Base-by-base conservation (phyloP, 37 sponge, comb jelly and placozoan species). In the Petrosia ficiformis region DNA sequence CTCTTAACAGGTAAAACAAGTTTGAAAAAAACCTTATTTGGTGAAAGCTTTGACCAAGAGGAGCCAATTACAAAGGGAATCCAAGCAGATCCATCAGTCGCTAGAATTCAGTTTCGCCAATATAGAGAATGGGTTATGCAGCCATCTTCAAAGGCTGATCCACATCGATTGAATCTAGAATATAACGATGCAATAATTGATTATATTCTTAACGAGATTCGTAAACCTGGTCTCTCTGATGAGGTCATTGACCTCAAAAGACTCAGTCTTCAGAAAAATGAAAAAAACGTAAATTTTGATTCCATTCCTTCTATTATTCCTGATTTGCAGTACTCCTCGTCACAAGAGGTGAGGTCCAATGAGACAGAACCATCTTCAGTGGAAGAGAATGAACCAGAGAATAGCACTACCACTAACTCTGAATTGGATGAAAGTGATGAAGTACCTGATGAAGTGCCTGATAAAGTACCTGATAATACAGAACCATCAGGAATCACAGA, bases 1-100 rank as follows among this genome's bases (percentile, higher is more conserved):
- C 8, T 48, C 8, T 48, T 48, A 19, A 19, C 54, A 87, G 90
- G 90, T 3, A 90, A 90, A 74, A 90, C 71, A 36, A 81, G 81
- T 42, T 70, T 90, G 26, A 90, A 90, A 78, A 84, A 90, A 59
- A 84, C 90, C 0, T 67, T 90, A 24, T 84, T 75, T 76, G 90
- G 90, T 24, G 90, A 90, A 63, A 71, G 26, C 38, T 84, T 76
- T 25, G 61, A 76, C 25, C 70, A 58, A 25, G 16, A 37, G n/a
- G 77, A 84, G 54, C 68, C 42, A 32, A 77, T 85, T 5, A 90
- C 70, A 21, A 42, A 43, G 14, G 85, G 90, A 1, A 84, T 90
- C 44, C 57, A 77, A 43, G 90, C 85, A 3, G 90, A 90, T 59
- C 73, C 85, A 21, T 84, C 85, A 31, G 57, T 77, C 41, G 75